phyloP scores from a whole-genome alignment of 2,797 vertebrate genomes.

The Hapalemur alaotrensis region DNA sequence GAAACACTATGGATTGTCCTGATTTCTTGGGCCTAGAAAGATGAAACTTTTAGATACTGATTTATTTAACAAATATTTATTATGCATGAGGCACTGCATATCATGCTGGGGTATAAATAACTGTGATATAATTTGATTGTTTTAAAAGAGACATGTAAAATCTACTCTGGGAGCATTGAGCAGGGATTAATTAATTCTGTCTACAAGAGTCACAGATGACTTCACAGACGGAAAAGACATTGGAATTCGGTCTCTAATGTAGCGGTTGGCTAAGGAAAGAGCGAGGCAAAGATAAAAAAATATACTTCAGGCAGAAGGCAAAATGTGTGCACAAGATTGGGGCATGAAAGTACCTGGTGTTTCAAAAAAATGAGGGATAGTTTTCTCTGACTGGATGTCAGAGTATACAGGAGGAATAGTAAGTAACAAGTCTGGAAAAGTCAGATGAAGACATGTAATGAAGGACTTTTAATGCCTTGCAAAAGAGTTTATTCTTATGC shows the following conservation, averaged over 20 bases:
- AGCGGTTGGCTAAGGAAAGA: neutral
- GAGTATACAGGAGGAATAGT: neutral
- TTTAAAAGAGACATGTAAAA: constrained; percentile 59
- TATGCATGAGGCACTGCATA: constrained; percentile 32
- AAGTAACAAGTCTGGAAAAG: neutral
- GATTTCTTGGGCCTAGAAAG: neutral
- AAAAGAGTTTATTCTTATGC: neutral
- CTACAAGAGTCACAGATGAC: constrained; percentile 19
- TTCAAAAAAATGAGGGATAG: neutral
- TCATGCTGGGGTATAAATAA: constrained; percentile 47
- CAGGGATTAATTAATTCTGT: constrained; percentile 37
- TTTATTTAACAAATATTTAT: constrained; percentile 63
- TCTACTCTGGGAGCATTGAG: constrained; percentile 40
- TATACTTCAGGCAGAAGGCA: neutral
- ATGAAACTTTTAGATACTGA: constrained; percentile 38
- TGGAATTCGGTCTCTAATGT: constrained; percentile 35
- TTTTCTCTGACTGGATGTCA: neutral
- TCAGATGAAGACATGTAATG: neutral
- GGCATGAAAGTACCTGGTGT: neutral
- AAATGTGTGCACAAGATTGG: neutral
- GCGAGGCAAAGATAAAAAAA: constrained; percentile 18
- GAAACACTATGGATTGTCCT: neutral
- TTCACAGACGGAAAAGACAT: constrained; percentile 29
- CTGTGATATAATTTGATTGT: constrained; percentile 55
- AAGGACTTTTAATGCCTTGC: neutral